These are phyloP conservation scores for Oostethus manadensis DNA, from an alignment of 2,113 vertebrate species.

Conservation along the genomic window DNA sequence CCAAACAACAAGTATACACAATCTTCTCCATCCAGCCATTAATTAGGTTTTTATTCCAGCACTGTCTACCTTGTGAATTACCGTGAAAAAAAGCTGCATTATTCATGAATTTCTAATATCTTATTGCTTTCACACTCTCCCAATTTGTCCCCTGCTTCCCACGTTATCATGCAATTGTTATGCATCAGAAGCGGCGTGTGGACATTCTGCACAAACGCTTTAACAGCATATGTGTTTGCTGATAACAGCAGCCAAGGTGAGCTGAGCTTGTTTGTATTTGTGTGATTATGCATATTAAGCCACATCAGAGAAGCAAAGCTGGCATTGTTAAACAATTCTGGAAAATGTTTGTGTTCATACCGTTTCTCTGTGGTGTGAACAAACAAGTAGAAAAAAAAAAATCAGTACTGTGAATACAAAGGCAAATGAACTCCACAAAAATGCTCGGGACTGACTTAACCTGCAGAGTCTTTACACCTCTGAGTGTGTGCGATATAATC, in stretches of 20 bases:
- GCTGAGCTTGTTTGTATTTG: conserved; percentile 20
- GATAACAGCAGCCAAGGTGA: conserved; percentile 30
- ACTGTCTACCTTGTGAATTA: conserved; percentile 25
- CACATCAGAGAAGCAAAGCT: conserved; percentile 19
- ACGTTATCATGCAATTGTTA: conserved; percentile 27
- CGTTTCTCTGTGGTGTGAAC: no score
- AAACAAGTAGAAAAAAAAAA: background rate
- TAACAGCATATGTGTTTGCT: conserved; percentile 28
- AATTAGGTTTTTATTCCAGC: conserved; percentile 36
- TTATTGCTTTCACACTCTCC: conserved; percentile 31
- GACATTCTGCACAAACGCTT: conserved; percentile 16
- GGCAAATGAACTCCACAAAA: background rate
- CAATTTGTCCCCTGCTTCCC: conserved; percentile 25
- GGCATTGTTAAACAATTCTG: background rate
- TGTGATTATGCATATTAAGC: conserved; percentile 31
- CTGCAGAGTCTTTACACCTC: conserved; percentile 3
- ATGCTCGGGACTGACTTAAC: no score
- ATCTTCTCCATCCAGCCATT: conserved; percentile 33
- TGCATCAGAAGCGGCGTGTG: conserved; percentile 23
- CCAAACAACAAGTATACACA: conserved; percentile 34
- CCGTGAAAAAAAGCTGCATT: conserved; percentile 14
- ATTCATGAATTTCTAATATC: conserved; percentile 31
- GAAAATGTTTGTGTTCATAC: conserved; percentile 11
- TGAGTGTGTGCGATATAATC: conserved; percentile 39
- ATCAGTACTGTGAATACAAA: background rate